Evolutionary conservation across 2,797 vertebrate genomes (phyloP).

Genomic region (Oreonectes daqikongensis): DNA sequence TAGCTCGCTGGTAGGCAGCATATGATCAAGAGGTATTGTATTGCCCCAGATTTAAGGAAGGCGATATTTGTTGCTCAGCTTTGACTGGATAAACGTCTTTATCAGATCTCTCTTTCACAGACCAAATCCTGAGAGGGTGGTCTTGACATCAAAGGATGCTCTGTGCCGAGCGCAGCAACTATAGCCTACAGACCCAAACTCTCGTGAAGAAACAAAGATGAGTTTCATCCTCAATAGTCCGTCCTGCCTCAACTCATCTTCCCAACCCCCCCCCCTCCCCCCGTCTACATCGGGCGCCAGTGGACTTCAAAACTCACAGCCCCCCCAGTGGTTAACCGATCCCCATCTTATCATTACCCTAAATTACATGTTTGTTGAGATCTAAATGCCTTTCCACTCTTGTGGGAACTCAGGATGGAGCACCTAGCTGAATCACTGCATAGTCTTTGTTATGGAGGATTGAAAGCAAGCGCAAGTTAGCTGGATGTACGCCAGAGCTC

Average conservation of each 20-base stretch:
- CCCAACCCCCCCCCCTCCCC: no score
- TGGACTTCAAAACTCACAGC: slow-evolving; percentile 72
- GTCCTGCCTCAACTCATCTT: slow-evolving; percentile 46
- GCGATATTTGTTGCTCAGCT: slow-evolving; percentile 12
- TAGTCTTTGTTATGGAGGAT: slow-evolving; percentile 47
- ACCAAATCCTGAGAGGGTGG: slow-evolving; percentile 22
- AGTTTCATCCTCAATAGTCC: slow-evolving; percentile 39
- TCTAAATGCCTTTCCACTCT: slow-evolving; percentile 55
- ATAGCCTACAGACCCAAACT: slow-evolving; percentile 33
- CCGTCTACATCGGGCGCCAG: slow-evolving; percentile 66
- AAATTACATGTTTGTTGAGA: slow-evolving; percentile 76
- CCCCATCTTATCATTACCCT: slow-evolving; percentile 77
- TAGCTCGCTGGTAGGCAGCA: background rate
- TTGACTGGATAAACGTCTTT: slow-evolving; percentile 13
- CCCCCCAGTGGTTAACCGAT: slow-evolving; percentile 72
- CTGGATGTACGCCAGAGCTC: slow-evolving; percentile 61
- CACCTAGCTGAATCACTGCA: slow-evolving; percentile 47
- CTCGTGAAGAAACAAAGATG: slow-evolving; percentile 39
- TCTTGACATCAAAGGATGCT: slow-evolving; percentile 41
- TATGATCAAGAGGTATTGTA: slow-evolving; percentile 23
- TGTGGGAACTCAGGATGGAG: slow-evolving; percentile 43
- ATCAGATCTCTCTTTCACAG: slow-evolving; percentile 33
- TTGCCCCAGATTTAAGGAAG: slow-evolving; percentile 22
- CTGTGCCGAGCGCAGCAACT: slow-evolving; percentile 23
- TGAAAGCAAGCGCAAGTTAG: slow-evolving; percentile 57